phyloP scores from a whole-genome alignment of 2,113 vertebrate species.

The Dendropsophus ebraccatus region DNA sequence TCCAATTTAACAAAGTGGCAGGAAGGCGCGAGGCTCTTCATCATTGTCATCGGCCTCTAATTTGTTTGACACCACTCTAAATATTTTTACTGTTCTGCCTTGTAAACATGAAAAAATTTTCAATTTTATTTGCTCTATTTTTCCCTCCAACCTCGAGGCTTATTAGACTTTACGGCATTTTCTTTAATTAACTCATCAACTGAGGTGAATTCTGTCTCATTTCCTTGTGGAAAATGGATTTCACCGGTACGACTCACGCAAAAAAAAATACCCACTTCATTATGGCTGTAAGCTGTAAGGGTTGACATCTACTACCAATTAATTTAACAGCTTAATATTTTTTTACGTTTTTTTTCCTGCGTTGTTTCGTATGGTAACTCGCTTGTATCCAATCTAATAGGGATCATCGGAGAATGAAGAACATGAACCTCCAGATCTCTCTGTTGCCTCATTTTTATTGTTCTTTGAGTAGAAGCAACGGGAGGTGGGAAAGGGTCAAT shows the following conservation, averaged over 20 bases:
- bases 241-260: not conserved
- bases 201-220: not conserved
- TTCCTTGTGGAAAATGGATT: conserved; percentile 31
- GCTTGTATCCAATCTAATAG: conserved; percentile 36
- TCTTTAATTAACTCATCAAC: conserved; percentile 12
- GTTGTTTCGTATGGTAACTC: not conserved
- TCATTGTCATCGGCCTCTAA: too few species aligned
- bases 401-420: conserved; percentile 21
- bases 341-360: not conserved
- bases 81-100: not conserved
- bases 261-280: not conserved
- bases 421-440: not conserved
- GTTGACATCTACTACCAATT: conserved; percentile 37
- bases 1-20: not conserved
- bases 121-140: not conserved
- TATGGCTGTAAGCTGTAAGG: conserved; percentile 25
- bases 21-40: not conserved
- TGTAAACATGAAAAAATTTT: not conserved
- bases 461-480: not conserved
- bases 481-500: not conserved
- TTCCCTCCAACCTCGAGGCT: not conserved
- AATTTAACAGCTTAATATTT: conserved; percentile 21
- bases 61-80: not conserved
- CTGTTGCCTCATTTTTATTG: not conserved
- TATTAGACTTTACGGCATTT: not conserved